These are phyloP conservation scores for Cremastinae sp. DNA, from an alignment of 2,888 invertebrate species.

Conservation along the genomic window DNA sequence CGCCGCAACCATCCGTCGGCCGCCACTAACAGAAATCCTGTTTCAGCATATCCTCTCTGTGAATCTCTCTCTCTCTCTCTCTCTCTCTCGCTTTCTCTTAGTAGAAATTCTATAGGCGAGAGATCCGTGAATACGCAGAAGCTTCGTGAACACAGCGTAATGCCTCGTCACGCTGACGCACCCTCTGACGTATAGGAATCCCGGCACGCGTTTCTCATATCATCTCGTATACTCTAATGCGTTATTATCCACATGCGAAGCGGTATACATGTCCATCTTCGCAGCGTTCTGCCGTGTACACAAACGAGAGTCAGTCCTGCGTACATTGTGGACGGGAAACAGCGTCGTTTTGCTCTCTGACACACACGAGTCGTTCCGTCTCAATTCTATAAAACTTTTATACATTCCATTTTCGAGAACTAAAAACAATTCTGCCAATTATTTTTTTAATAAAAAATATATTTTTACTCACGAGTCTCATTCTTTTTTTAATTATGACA, in stretches of 20 bases:
- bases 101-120: slow-evolving; percentile 26
- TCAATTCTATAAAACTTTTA: neutral
- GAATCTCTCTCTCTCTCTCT: slow-evolving; percentile 10
- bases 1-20: slow-evolving; percentile 20
- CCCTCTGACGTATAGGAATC: slow-evolving; percentile 70
- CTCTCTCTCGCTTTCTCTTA: slow-evolving; percentile 2
- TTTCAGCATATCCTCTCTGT: neutral
- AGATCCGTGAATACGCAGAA: slow-evolving; percentile 10
- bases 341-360: too few relatives aligned
- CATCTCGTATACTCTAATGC: slow-evolving; percentile 42
- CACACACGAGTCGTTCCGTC: neutral
- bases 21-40: slow-evolving; percentile 48
- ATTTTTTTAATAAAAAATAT: too few relatives aligned
- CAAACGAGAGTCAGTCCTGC: neutral
- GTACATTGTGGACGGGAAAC: slow-evolving; percentile 16
- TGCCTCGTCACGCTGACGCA: slow-evolving; percentile 70
- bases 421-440: too few relatives aligned
- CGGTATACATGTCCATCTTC: slow-evolving; percentile 1
- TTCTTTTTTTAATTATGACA: neutral
- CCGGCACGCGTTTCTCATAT: slow-evolving; percentile 46
- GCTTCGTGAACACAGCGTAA: slow-evolving; percentile 61
- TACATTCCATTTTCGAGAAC: too few relatives aligned
- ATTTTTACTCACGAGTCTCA: neutral
- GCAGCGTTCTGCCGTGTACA: slow-evolving; percentile 1
- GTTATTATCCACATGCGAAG: slow-evolving; percentile 43